Conservation (phyloP, 2,888 invertebrate genomes). For the Drosophila fulvimacula region DNA sequence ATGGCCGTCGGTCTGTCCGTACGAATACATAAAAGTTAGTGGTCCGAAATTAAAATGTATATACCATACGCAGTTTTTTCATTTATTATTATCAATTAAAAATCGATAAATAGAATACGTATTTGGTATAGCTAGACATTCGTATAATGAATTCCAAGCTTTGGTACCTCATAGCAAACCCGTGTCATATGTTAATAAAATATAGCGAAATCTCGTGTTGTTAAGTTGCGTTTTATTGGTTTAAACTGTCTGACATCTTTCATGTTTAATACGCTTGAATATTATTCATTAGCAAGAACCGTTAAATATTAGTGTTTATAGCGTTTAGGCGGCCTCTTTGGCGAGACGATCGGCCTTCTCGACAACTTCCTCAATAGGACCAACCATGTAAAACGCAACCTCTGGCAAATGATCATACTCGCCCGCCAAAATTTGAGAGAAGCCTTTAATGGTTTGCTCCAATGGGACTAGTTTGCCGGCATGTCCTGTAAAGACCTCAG, state of each 20-base stretch:
- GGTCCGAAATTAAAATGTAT: no score
- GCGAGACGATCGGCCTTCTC: slow-evolving; percentile 90
- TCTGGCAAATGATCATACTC: slow-evolving; percentile 97
- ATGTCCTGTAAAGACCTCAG: slow-evolving; percentile 97
- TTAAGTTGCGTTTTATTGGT: slow-evolving; percentile 41
- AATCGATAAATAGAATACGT: no score
- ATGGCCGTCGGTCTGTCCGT: no score
- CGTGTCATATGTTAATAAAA: not conserved
- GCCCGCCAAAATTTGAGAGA: slow-evolving; percentile 92
- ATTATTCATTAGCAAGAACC: slow-evolving; percentile 31
- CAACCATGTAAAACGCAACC: slow-evolving; percentile 98
- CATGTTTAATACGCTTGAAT: slow-evolving; percentile 56
- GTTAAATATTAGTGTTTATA: not conserved
- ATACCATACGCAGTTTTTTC: no score
- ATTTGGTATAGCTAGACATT: no score
- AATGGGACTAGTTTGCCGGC: slow-evolving; percentile 95
- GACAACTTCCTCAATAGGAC: slow-evolving; percentile 94
- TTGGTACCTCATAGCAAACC: not conserved
- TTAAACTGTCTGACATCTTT: slow-evolving; percentile 51
- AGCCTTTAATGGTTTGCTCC: slow-evolving; percentile 94
- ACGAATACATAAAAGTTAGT: no score
- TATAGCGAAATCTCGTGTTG: not conserved
- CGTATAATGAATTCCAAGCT: no score
- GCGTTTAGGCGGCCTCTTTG: slow-evolving; percentile 77
- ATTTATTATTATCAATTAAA: no score